Evolutionary conservation across 1,140 invertebrate species (phyloP).

Genomic region (Anthonomus grandis): DNA sequence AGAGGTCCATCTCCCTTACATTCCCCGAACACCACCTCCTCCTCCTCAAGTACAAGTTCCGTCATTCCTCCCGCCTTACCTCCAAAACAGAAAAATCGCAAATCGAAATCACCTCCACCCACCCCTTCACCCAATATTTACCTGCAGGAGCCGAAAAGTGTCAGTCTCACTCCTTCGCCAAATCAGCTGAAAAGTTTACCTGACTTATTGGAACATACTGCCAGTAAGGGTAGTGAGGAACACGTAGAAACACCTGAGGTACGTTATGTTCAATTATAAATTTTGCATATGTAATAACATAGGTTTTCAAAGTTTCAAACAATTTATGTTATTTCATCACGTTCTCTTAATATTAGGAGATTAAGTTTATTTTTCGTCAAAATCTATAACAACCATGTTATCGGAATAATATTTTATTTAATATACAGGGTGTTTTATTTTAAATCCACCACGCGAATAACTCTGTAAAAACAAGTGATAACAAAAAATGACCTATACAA

Average conservation of each 20-base stretch:
- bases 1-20: conserved; percentile 40
- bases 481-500: too few relatives aligned
- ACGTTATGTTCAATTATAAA: too few relatives aligned
- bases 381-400: too few relatives aligned
- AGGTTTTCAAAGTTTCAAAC: not conserved
- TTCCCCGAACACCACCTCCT: conserved; percentile 33
- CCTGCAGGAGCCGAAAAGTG: conserved; percentile 45
- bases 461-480: too few relatives aligned
- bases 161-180: conserved; percentile 14
- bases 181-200: conserved; percentile 39
- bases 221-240: conserved; percentile 26
- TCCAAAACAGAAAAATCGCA: conserved; percentile 57
- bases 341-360: too few relatives aligned
- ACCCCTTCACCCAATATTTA: conserved; percentile 47
- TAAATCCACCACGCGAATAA: too few relatives aligned
- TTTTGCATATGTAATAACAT: too few relatives aligned
- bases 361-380: too few relatives aligned
- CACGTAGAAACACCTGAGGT: conserved; percentile 31
- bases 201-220: conserved; percentile 44
- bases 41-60: conserved; percentile 22
- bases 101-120: conserved; percentile 40
- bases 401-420: too few relatives aligned
- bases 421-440: too few relatives aligned
- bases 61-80: conserved; percentile 69
- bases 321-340: not conserved